These are phyloP conservation scores for Lysiphlebus fabarum DNA, from an alignment of 1,140 invertebrate species.

Conservation along the genomic window DNA sequence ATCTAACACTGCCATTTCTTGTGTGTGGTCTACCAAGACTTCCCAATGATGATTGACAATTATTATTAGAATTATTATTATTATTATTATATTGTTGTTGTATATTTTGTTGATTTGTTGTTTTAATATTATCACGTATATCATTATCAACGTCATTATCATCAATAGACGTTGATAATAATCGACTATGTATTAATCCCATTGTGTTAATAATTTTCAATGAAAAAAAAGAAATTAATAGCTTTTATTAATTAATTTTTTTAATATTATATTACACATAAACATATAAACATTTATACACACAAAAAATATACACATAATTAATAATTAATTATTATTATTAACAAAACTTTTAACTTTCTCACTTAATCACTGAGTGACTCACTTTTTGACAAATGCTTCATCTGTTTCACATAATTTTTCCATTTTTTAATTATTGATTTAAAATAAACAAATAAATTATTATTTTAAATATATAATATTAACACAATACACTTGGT, in stretches of 20 bases:
- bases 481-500: too few species aligned
- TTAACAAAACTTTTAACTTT: too few species aligned
- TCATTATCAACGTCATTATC: conserved; percentile 37
- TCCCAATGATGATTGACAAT: conserved; percentile 39
- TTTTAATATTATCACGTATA: conserved; percentile 30
- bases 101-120: conserved; percentile 15
- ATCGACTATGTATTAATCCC: conserved; percentile 49
- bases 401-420: too few species aligned
- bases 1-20: conserved; percentile 70
- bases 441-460: too few species aligned
- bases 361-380: too few species aligned
- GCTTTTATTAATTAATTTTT: too few species aligned
- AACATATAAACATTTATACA: background rate
- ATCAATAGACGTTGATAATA: conserved; percentile 35
- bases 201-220: conserved; percentile 28
- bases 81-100: conserved; percentile 35
- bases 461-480: too few species aligned
- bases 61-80: too few species aligned
- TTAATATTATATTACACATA: too few species aligned
- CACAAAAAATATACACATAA: background rate
- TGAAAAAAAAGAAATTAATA: too few species aligned
- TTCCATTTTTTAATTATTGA: too few species aligned
- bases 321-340: background rate
- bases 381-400: too few species aligned
- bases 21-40: conserved; percentile 53